Base-by-base conservation (phyloP, 1,140 invertebrate species). In the Streblospio benedicti region DNA sequence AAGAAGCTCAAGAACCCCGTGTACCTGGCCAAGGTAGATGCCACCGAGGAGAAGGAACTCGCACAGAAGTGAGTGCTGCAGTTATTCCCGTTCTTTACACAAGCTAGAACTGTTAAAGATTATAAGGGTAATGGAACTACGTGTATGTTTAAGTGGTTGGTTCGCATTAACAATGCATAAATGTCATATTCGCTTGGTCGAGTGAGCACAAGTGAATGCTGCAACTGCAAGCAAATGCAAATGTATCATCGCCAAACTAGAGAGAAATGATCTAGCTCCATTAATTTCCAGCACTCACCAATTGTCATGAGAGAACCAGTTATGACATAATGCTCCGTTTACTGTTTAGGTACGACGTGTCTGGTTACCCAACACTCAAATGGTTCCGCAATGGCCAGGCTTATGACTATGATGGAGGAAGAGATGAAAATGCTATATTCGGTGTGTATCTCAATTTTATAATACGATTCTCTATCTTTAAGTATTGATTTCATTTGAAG, bases 1-100 rank as follows among this genome's bases (percentile, higher is more conserved):
- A 86, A 88, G 67, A 82, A 83, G 62, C 87, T 91, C 73, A 95
- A 98, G 23, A 71, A 73, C 5, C 76, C 76, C 27, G 71, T 82
- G 28, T 59, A 68, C 18, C 63, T 83, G 35, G 79, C 71, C 2
- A 82, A 81, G 70, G 79, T 83, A 0, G 81, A 82, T 69, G 79
- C 80, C 5, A 81, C 81, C 14, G 69, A 74, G 51, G 76, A 82
- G 59, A 67, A 41, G n/a, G 73, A 76, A 16, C 58, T 82, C n/a
- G 79, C 75, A 20, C 67, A 73, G 57, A 73, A 75, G 66, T 79
- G 67, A 64, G 66, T 64, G 16, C 2, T 12, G 23, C 6, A 53
- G n/a, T n/a, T n/a, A n/a, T 25, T 38, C 1, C 28, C 16, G 18
- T 27, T 28, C 47, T 25, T 4, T 47, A 47, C 18, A 47, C 18